Base-by-base conservation (phyloP, 2,113 vertebrate genomes). In the Panthera uncia region DNA sequence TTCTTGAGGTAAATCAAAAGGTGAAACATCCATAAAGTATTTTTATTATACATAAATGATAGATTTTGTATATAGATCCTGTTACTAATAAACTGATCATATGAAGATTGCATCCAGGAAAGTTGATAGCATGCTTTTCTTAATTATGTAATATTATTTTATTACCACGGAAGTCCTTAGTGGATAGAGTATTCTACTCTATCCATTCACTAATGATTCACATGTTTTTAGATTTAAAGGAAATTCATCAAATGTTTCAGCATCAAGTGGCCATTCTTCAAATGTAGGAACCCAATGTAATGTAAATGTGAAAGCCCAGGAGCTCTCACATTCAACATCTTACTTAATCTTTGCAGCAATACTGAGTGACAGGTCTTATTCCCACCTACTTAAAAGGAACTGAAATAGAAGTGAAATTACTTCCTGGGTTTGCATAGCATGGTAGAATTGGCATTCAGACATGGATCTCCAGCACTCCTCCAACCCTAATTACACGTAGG, bases 1-100 rank as follows among this genome's bases (percentile, higher is more conserved):
- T 73, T 90, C 33, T 82, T 86, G 31, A 83, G 15, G 55, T 92
- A 84, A 87, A 96, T 82, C 27, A 85, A 91, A 80, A 82, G 2
- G 3, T 79, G 33, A 89, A 91, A 76, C 4, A 80, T 31, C 31
- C 48, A 14, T 50, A 83, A 94, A 45, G 21, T 9, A 82, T 79
- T 96, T 93, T 73, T 36, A 52, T 55, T 86, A 89, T 0, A 76
- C 3, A 65, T 63, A 88, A 57, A 52, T 87, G 15, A 19, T 38
- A 86, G 8, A 78, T 85, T 71, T 61, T 15, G 0, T 29, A 21
- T 38, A 38, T 48, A 36, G 25, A 69, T 38, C 31, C 31, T 65
- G 3, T 85, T 29, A 63, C 9, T 93, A 88, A 45, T 91, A 86
- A 91, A 2, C 19, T 31, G 1, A 74, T 80, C 50, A 88, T 25